Conservation (phyloP, 2,888 invertebrate genomes). For the Lamproptera curius region DNA sequence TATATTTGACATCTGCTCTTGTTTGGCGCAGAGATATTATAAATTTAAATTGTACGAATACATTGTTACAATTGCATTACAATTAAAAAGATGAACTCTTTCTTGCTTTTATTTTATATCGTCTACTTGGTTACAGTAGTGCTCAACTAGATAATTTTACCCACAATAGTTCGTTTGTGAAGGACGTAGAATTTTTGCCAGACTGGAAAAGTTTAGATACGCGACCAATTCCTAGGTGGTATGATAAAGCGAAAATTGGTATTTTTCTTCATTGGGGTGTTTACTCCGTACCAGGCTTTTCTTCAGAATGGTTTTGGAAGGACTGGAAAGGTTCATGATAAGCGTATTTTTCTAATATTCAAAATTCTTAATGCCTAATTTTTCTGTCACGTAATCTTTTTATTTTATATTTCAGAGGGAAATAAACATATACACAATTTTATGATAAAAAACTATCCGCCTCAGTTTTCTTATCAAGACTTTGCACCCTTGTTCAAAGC, state of each 20-base stretch:
- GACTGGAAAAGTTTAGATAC: constrained; percentile 91
- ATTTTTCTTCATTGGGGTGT: constrained; percentile 98
- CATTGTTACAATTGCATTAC: too few relatives aligned
- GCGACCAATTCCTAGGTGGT: constrained; percentile 92
- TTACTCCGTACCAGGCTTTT: constrained; percentile 92
- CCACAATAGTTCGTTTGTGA: background rate
- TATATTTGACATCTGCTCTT: too few relatives aligned
- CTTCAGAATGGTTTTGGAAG: constrained; percentile 95
- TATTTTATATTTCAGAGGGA: constrained; percentile 35
- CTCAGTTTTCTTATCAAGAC: constrained; percentile 93
- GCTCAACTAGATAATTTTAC: background rate
- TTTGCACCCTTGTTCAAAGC: constrained; percentile 93
- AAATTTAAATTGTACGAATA: too few relatives aligned
- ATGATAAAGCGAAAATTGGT: constrained; percentile 92
- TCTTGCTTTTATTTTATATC: background rate
- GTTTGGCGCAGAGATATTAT: too few relatives aligned
- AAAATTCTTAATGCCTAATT: too few relatives aligned
- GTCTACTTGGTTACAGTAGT: background rate
- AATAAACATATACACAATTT: constrained; percentile 47
- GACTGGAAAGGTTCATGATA: constrained; percentile 86
- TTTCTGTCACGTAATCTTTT: too few relatives aligned
- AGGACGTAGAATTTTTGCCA: constrained; percentile 75
- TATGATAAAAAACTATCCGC: constrained; percentile 90
- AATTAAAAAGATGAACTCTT: too few relatives aligned
- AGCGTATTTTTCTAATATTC: too few relatives aligned